Evolutionary conservation across 2,113 vertebrate genomes (phyloP).

Genomic region (Platichthys flesus): DNA sequence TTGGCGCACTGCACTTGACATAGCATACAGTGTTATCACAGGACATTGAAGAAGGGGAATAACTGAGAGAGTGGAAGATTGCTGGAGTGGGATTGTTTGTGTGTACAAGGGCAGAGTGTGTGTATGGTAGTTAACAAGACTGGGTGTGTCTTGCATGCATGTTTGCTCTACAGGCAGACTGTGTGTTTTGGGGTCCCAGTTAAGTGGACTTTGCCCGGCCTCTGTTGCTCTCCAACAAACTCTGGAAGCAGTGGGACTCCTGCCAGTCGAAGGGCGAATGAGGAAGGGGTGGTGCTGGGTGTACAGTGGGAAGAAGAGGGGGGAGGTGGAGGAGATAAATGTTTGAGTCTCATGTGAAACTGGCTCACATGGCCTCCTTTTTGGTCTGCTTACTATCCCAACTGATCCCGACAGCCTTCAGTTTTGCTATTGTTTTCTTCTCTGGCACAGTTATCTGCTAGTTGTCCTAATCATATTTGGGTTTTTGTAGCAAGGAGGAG

Average conservation of each 20-base stretch:
- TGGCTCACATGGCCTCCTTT: conserved; percentile 57
- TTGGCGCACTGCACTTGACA: conserved; percentile 55
- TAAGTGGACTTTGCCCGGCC: conserved; percentile 52
- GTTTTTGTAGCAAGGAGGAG: conserved; percentile 53
- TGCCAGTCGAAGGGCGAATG: conserved; percentile 55
- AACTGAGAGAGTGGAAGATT: conserved; percentile 24
- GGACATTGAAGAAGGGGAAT: conserved; percentile 25
- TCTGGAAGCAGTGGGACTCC: conserved; percentile 43
- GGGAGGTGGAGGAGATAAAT: conserved; percentile 38
- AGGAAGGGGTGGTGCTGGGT: conserved; percentile 51
- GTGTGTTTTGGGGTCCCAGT: conserved; percentile 59
- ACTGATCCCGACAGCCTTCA: conserved; percentile 36
- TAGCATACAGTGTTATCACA: conserved; percentile 46
- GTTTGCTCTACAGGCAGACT: conserved; percentile 44
- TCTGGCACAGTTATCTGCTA: conserved; percentile 36
- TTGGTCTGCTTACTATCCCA: conserved; percentile 35
- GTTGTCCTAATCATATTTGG: conserved; percentile 54
- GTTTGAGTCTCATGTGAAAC: conserved; percentile 60
- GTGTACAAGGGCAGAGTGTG: conserved; percentile 31
- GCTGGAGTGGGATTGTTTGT: conserved; percentile 48
- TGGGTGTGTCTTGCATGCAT: conserved; percentile 39
- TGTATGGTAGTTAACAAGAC: conserved; percentile 11
- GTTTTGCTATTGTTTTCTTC: conserved; percentile 51
- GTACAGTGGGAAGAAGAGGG: conserved; percentile 46
- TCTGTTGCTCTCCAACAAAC: conserved; percentile 33